These are phyloP conservation scores for Cydia splendana DNA, from an alignment of 1,140 invertebrate genomes.

Conservation along the genomic window DNA sequence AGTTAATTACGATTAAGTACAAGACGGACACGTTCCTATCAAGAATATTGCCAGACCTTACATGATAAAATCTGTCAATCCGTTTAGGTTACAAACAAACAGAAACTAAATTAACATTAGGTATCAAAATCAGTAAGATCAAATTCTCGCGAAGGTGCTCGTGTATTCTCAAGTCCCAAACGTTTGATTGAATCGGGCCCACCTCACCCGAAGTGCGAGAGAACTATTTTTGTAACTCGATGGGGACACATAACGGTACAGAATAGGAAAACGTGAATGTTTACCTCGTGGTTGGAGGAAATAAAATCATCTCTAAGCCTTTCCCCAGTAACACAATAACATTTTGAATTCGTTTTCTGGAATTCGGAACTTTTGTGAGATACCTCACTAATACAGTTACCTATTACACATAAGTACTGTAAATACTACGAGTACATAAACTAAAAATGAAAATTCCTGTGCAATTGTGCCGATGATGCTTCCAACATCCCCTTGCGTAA, in stretches of 20 bases:
- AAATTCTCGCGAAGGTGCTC: conserved; percentile 37
- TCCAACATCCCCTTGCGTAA: too few species aligned
- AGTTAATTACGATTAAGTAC: too few species aligned
- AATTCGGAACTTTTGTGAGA: neutral
- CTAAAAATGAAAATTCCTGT: too few species aligned
- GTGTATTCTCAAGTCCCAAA: conserved; percentile 50
- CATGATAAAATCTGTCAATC: too few species aligned
- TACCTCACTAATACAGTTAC: too few species aligned
- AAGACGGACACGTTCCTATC: too few species aligned
- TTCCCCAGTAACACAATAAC: neutral
- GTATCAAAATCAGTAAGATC: conserved; percentile 43
- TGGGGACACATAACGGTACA: conserved; percentile 42
- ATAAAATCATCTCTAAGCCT: conserved; percentile 10
- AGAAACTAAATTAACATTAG: conserved; percentile 26
- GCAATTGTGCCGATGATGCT: too few species aligned
- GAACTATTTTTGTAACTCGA: conserved; percentile 62
- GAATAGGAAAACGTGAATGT: conserved; percentile 11
- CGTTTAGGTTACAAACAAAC: too few species aligned
- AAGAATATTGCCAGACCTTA: too few species aligned
- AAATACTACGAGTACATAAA: too few species aligned
- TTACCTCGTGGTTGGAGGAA: neutral
- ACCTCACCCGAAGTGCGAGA: conserved; percentile 58
- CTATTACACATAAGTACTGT: too few species aligned
- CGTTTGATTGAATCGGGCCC: conserved; percentile 63
- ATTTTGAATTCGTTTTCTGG: neutral